Evolutionary conservation across 1,140 invertebrate genomes (phyloP), one percentile per base, ranked within the genome.

Genomic region (Sesamia nonagrioides): DNA sequence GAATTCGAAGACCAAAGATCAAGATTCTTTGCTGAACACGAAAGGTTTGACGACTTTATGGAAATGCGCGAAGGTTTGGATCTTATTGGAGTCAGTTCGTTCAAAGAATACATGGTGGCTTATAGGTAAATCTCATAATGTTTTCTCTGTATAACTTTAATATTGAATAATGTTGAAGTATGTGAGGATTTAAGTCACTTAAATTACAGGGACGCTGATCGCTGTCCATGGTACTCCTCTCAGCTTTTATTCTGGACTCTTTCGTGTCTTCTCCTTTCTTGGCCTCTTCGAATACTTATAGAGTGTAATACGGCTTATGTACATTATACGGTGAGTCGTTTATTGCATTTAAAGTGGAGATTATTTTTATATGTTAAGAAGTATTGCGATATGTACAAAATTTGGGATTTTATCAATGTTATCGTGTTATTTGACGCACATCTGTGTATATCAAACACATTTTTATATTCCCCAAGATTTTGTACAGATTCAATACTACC

Each of bases 61-160:
- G 98, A 98, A 94, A 98, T 98, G 96, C 93, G 97, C 4, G 98
- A 98, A 88, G 98, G 98, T 11, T 95, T 98, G 63, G 98, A 98
- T 90, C 95, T 98, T 13, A 96, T 95, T 58, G 95, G 95, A 75
- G 93, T 95, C 80, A 95, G 89, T 80, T 95, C 95, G 6, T 95
- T 97, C 91, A 96, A 96, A 82, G 97, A 97, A 88, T 96, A 96
- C 79, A 96, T 97, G 94, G 96, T 97, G 15, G 94, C 94, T 69
- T 95, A 95, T 82, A 95, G 95, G 95, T 95, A 87, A 72, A 56
- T 72, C 54, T 74, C 69, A 33, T 15, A 71, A 50, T n/a, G 42
- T 61, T 63, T 13, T 9, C 0, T 6, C 21, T 37, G 37, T 1
- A 35, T 35, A 63, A 33, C 7, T 45, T 73, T 13, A 15, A 42